These are phyloP conservation scores for Yponomeuta sedellus DNA, from an alignment of 2,888 invertebrate species.

Conservation along the genomic window DNA sequence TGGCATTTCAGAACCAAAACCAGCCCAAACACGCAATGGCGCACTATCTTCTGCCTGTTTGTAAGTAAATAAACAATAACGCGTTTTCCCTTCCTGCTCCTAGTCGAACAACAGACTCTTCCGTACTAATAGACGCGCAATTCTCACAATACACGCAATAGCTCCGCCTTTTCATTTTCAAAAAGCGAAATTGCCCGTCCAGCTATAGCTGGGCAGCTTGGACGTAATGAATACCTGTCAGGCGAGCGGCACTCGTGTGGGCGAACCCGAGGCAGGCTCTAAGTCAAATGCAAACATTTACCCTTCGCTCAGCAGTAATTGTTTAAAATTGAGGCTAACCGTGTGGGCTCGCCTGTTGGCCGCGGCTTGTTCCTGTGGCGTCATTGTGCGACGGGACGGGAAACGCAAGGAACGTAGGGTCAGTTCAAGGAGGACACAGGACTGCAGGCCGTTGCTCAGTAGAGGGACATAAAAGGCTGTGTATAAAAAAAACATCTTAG, in stretches of 20 bases:
- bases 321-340: slow-evolving; percentile 77
- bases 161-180: slow-evolving; percentile 5
- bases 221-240: slow-evolving; percentile 74
- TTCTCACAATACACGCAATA: neutral
- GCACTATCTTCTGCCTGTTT: too few relatives aligned
- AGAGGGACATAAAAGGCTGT: too few relatives aligned
- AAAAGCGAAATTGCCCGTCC: slow-evolving; percentile 16
- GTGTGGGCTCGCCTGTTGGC: slow-evolving; percentile 67
- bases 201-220: slow-evolving; percentile 46
- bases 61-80: neutral
- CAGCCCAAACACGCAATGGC: neutral
- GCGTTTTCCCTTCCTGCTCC: neutral
- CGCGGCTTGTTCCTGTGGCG: slow-evolving; percentile 17
- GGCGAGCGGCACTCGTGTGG: slow-evolving; percentile 71
- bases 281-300: slow-evolving; percentile 75
- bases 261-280: slow-evolving; percentile 54
- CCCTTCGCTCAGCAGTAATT: slow-evolving; percentile 74
- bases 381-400: neutral
- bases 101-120: neutral
- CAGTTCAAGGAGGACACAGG: too few relatives aligned
- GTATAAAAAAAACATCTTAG: too few relatives aligned
- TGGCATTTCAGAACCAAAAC: too few relatives aligned
- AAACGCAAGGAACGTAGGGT: neutral
- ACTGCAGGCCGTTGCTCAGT: too few relatives aligned
- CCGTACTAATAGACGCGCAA: slow-evolving; percentile 26